phyloP scores from a whole-genome alignment of 2,797 vertebrate genomes.

The Danio jaintianensis region DNA sequence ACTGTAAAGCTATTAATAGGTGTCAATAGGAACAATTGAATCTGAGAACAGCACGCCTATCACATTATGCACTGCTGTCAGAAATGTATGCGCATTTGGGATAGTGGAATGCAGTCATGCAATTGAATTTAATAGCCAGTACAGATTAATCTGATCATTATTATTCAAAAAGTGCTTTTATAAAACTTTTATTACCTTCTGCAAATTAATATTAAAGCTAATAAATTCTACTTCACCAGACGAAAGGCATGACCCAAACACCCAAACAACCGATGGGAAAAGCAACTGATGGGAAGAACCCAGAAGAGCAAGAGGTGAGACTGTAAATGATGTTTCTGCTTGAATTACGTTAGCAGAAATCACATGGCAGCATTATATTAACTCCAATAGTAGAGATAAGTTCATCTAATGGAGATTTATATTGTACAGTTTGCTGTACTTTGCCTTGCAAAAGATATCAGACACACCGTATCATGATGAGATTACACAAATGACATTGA shows the following conservation, averaged over 20 bases:
- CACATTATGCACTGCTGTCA: too few relatives aligned
- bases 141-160: background rate
- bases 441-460: constrained; percentile 37
- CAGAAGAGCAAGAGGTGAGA: constrained; percentile 42
- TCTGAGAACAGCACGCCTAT: too few relatives aligned
- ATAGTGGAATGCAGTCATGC: too few relatives aligned
- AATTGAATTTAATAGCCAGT: background rate
- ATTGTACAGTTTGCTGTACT: constrained; percentile 25
- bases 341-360: background rate
- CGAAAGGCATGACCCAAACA: background rate
- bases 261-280: constrained; percentile 26
- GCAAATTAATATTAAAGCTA: background rate
- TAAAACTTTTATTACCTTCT: constrained; percentile 1
- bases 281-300: background rate
- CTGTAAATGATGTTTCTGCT: background rate
- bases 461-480: background rate
- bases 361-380: background rate
- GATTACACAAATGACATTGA: constrained; percentile 1
- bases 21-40: background rate
- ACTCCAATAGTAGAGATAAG: background rate
- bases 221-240: background rate
- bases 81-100: too few relatives aligned
- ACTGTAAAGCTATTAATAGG: too few relatives aligned
- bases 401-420: background rate
- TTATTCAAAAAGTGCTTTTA: background rate